A percentile compares a stretch with the other conserved stretches of the same genome.
phyloP scores from a whole-genome alignment of 1,140 invertebrate species.

The Trichonephila inaurata region DNA sequence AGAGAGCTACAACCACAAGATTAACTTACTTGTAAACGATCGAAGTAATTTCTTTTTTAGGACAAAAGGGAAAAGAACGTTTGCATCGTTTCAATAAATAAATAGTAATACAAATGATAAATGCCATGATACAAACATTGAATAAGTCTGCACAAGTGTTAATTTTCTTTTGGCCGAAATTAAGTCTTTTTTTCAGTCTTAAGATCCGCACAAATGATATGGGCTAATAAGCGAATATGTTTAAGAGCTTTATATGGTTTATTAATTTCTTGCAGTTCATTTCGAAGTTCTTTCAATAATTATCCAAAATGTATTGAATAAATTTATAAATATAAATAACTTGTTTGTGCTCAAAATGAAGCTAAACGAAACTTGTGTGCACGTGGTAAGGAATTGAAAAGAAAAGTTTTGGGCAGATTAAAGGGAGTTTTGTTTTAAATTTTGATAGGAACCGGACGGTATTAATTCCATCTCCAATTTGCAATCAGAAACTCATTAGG shows the following conservation, averaged over 20 bases:
- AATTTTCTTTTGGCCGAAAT: not conserved
- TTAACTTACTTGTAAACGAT: slow-evolving; percentile 33
- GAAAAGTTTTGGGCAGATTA: too few relatives aligned
- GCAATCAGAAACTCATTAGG: not conserved
- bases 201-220: too few relatives aligned
- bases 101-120: too few relatives aligned
- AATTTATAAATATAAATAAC: too few relatives aligned
- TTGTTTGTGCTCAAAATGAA: not conserved
- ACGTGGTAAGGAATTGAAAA: too few relatives aligned
- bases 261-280: too few relatives aligned
- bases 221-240: too few relatives aligned
- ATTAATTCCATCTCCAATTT: not conserved
- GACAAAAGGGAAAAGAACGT: not conserved
- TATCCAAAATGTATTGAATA: too few relatives aligned
- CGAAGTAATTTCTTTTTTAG: not conserved
- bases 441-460: slow-evolving; percentile 11
- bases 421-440: not conserved
- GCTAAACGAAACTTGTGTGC: too few relatives aligned
- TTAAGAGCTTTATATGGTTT: too few relatives aligned
- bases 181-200: not conserved
- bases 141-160: not conserved
- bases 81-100: too few relatives aligned
- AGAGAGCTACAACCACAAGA: slow-evolving; percentile 9
- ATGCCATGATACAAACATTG: not conserved
- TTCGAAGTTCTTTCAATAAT: too few relatives aligned